Evolutionary conservation across 2,113 vertebrate species (phyloP), one percentile per base, ranked within the genome.

Genomic region (Phainopepla nitens): DNA sequence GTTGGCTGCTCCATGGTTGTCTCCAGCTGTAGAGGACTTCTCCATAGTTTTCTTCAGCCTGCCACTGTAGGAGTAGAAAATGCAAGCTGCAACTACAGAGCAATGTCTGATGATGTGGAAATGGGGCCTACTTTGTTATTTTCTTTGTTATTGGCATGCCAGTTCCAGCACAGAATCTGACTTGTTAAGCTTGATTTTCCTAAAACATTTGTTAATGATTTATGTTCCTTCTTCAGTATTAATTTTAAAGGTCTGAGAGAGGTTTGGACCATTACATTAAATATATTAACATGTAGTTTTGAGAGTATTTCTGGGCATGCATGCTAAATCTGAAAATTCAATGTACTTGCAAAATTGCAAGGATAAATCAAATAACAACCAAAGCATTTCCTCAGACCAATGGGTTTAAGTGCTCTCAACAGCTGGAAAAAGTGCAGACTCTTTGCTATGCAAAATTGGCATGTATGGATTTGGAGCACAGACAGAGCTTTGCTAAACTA

Each of bases 401-500:
- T 66, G 86, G 58, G 53, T 93, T 93, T 93, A 92, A 94, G 68
- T 86, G 86, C 68, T 95, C 88, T 92, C 86, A 83, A 35, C 79
- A 92, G 94, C 68, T 95, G 94, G 89, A 83, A 93, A 70, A 95
- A 92, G 31, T 73, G 68, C 94, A 94, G 94, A 70, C 54, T 90
- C 75, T 92, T 49, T 77, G 75, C 85, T 93, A 45, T 92, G 86
- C 71, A 77, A 70, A 89, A 73, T 61, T 93, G 85, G 85, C 33
- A 0, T 61, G 66, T 53, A 80, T 80, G 50, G 62, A 76, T 90
- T 92, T 90, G 79, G 85, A 95, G 85, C 71, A 65, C 8, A 83
- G 90, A 76, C 75, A 95, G 70, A 93, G 49, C 45, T 93, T 82
- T 83, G 58, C 92, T 78, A 65, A 93, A 39, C 79, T 81, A 7